Conservation (phyloP, 2,113 vertebrate genomes). For the Prinia subflava region DNA sequence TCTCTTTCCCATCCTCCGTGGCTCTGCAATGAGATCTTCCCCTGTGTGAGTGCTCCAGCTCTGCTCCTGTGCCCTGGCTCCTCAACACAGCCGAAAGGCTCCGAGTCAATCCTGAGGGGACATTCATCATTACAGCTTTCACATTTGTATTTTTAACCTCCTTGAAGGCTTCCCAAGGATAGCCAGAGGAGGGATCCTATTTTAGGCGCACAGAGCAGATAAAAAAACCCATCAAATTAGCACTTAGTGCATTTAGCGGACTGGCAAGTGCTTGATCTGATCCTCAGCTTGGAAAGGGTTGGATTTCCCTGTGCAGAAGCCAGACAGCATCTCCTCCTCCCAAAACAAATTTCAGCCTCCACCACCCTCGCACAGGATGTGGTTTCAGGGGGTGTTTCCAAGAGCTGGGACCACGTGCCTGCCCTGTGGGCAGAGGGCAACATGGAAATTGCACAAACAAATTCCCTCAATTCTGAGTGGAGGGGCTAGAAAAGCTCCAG, state of each 20-base stretch:
- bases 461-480: not conserved
- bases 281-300: not conserved
- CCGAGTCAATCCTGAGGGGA: not conserved
- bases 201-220: not conserved
- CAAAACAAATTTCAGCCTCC: not conserved
- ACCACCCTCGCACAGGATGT: not conserved
- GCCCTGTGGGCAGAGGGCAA: fast-evolving
- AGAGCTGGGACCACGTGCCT: fast-evolving
- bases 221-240: not conserved
- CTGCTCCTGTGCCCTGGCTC: not conserved
- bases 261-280: not conserved
- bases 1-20: not conserved
- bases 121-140: not conserved
- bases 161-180: conserved; percentile 31
- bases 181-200: conserved; percentile 14
- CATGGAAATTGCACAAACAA: fast-evolving
- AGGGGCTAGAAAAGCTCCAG: not conserved
- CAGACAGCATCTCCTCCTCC: not conserved
- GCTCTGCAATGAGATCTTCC: not conserved
- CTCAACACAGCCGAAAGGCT: not conserved
- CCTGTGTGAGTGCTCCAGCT: not conserved
- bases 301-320: not conserved
- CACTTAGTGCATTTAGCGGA: not conserved
- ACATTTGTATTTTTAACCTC: conserved; percentile 4
- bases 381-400: not conserved